Base-by-base conservation (phyloP, 1,140 invertebrate species). In the Lanistes nyassanus region DNA sequence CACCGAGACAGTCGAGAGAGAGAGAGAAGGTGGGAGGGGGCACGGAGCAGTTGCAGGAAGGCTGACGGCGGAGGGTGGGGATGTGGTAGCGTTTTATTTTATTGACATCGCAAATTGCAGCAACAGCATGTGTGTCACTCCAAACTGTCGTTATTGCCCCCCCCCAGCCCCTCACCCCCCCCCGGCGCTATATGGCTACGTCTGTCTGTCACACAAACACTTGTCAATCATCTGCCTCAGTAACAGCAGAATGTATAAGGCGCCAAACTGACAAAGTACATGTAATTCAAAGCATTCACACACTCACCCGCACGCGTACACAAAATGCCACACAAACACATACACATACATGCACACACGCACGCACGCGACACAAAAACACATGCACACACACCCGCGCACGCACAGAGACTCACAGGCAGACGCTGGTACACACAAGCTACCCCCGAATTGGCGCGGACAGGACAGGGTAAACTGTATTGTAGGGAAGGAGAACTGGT, bases 301-400 rank as follows among this genome's bases (percentile, higher is more conserved):
- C 26, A n/a, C 37, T 47, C 67, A 70, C 37, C 21, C 67, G 53
- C 39, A 53, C 67, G 26, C 47, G 26, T 42, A 70, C n/a, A 51
- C 19, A 51, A 26, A 70, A 36, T 31, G 34, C 34, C 67, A 47
- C 67, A 51, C 67, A 70, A 21, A 70, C 67, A 70, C 47, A 70
- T 26, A 70, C 47, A 51, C n/a, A 70, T 26, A 70, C n/a, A 70
- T 39, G 53, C 47, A 47, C 39, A 70, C 47, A 70, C 67, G 53
- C 47, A 42, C 26, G 26, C 13, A 29, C 58, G 58, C 16, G 9
- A 62, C 58, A 62, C 13, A 26, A 11, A 62, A 19, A 19, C 7
- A 70, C 42, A 70, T 42, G 53, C n/a, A 70, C 67, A 70, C 42
- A 70, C 47, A 13, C 67, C 42, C n/a, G 13, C 39, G 53, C 34